Percentiles rank a stretch among this genome's conserved stretches.
Evolutionary conservation across 2,797 vertebrate genomes (phyloP).

Genomic region (Tokudaia muenninki): DNA sequence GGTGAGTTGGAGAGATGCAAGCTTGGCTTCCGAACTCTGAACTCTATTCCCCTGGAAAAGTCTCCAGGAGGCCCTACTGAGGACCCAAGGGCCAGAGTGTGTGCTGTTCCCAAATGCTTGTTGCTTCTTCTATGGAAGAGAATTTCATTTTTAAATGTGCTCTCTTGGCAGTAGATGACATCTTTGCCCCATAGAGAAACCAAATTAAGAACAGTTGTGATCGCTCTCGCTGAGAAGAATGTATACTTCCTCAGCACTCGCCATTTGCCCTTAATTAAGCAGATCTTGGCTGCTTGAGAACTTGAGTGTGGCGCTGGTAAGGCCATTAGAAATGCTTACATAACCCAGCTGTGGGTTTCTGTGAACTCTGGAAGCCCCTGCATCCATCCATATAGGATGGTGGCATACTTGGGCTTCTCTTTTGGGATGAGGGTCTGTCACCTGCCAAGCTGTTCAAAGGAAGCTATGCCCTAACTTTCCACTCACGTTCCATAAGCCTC

Average conservation of each 20-base stretch:
- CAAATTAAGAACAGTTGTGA: constrained; percentile 44
- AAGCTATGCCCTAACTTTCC: not conserved
- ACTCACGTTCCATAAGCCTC: not conserved
- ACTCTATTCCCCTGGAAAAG: too few species aligned
- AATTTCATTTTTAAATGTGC: not conserved
- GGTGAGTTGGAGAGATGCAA: not conserved
- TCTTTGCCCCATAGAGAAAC: constrained; percentile 43
- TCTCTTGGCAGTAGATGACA: constrained; percentile 54
- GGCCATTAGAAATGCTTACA: not conserved
- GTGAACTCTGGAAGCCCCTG: not conserved
- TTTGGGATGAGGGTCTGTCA: not conserved
- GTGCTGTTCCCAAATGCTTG: not conserved
- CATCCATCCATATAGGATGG: not conserved
- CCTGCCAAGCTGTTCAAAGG: not conserved
- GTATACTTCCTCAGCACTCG: not conserved
- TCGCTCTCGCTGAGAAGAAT: not conserved
- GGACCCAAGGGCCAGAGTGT: too few species aligned
- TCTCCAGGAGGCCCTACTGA: not conserved
- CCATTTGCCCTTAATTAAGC: constrained; percentile 23
- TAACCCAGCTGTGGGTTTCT: not conserved
- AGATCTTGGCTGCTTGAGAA: not conserved
- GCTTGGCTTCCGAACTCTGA: not conserved
- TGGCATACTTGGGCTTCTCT: not conserved
- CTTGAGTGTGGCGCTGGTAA: not conserved
- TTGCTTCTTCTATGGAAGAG: not conserved